A percentile compares a stretch with the other conserved stretches of the same genome.
Evolutionary conservation across 2,113 vertebrate species (phyloP).

Genomic region (Myotis lucifugus): DNA sequence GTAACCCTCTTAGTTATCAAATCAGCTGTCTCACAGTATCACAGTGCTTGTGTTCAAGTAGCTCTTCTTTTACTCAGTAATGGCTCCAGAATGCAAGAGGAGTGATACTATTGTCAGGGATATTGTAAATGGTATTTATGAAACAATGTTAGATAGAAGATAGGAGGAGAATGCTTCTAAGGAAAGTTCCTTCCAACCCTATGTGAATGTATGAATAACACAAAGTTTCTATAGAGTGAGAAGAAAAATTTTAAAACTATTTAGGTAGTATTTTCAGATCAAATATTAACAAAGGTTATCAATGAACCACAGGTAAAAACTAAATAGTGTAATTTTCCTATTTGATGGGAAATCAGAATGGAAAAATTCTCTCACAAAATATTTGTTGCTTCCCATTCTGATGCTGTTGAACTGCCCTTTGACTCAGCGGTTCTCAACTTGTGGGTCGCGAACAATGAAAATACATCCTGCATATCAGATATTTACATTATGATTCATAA

Average conservation of each 20-base stretch:
- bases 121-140: not conserved
- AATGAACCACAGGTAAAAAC: not conserved
- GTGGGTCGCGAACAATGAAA: too few relatives aligned
- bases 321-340: conserved; percentile 2
- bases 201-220: not conserved
- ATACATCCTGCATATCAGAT: too few relatives aligned
- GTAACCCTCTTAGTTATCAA: not conserved
- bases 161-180: not conserved
- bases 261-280: not conserved
- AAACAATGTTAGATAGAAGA: not conserved
- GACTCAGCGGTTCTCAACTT: too few relatives aligned
- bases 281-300: not conserved
- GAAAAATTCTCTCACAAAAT: not conserved
- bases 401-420: not conserved
- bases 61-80: not conserved
- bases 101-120: not conserved
- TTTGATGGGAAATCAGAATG: conserved; percentile 4
- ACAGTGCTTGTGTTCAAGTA: not conserved
- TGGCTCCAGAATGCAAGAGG: not conserved
- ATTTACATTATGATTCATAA: too few relatives aligned
- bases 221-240: not conserved
- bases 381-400: not conserved
- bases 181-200: not conserved
- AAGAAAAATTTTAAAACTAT: not conserved
- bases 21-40: not conserved